Evolutionary conservation across 2,113 vertebrate species (phyloP).

Genomic region (Psittacula cyanocephala): DNA sequence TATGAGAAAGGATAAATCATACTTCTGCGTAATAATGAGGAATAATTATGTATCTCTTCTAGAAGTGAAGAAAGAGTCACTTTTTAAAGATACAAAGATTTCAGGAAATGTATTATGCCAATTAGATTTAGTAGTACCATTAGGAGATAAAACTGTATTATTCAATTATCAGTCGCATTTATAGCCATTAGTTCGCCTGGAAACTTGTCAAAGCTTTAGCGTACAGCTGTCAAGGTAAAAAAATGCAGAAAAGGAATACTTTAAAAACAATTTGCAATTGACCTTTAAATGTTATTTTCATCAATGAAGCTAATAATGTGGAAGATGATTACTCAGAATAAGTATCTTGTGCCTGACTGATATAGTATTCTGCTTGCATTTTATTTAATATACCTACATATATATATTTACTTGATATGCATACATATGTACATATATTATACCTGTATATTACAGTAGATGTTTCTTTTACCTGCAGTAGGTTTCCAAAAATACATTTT

Average conservation of each 20-base stretch:
- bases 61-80: background rate
- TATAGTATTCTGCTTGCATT: background rate
- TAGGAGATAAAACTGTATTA: constrained; percentile 5
- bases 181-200: constrained; percentile 1
- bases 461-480: background rate
- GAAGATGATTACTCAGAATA: background rate
- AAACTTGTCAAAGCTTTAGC: constrained; percentile 15
- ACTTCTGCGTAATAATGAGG: background rate
- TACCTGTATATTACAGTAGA: background rate
- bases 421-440: background rate
- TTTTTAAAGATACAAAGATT: background rate
- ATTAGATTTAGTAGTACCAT: background rate
- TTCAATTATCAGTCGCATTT: constrained; percentile 6
- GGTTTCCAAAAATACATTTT: background rate
- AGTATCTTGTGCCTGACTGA: background rate
- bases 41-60: background rate
- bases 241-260: background rate
- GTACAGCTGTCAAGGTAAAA: background rate
- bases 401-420: background rate
- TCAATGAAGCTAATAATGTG: background rate
- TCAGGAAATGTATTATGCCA: background rate
- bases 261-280: background rate
- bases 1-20: background rate
- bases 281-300: background rate
- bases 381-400: background rate